Evolutionary conservation across 30 jellyfish, hydroid and myxozoan genomes (phyloP), one percentile per base, ranked within the genome.

Genomic region (Clytia hemisphaerica): DNA sequence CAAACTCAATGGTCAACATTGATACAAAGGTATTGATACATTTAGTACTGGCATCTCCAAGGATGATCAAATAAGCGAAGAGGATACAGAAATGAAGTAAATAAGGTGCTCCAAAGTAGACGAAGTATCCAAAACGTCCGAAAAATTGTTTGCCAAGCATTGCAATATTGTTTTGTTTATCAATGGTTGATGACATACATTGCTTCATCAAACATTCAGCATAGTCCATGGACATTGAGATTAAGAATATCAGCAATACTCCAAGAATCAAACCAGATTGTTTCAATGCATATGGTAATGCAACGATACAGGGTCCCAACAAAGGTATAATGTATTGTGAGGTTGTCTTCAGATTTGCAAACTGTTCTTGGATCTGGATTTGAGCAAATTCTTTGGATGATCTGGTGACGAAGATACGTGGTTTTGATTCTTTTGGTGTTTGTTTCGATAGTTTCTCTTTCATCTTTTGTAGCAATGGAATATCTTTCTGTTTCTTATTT

Each of bases 231-330:
- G 49, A 25, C 4, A 69, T 50, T 0, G 93, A 83, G 26, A 75
- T 58, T 3, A 53, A 10, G 45, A 78, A 32, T n/a, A 88, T 54
- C 19, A 80, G 34, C 2, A 85, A 33, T 9, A 88, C 64, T 12
- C 94, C 97, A 34, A 80, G 61, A 25, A 93, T 87, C 28, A 88
- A 46, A 9, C 97, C 97, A 40, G 94, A 83, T 64, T 80, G 94
- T 29, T 79, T 88, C 58, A 88, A 71, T 1, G 94, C 97, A 67
- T 79, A 88, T 10, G 97, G 97, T 6, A 71, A 22, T n/a, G 72
- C 72, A 21, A 69, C 28, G 19, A 69, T 49, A 30, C 81, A 69
- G 22, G 81, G 76, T 21, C 75, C 81, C 29, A 69, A 45, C 6
- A 69, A 22, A 1, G 81, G 81, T n/a, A n/a, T n/a, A n/a, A n/a